phyloP scores from a whole-genome alignment of 2,113 vertebrate species.

The Apteryx mantelli region DNA sequence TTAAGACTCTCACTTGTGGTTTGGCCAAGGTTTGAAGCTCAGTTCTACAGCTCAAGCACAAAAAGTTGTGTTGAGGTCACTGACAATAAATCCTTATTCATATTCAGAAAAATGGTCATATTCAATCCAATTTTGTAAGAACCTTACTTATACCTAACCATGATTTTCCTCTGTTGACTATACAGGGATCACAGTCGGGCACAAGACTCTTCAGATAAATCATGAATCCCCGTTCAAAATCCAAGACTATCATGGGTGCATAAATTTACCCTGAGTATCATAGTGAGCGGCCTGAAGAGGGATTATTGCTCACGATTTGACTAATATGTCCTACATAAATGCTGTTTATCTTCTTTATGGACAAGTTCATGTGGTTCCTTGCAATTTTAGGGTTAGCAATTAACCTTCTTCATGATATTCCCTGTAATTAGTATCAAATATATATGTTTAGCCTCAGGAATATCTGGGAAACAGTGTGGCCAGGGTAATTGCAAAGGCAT shows the following conservation, averaged over 20 bases:
- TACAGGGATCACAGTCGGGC: background rate
- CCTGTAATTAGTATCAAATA: slow-evolving; percentile 1
- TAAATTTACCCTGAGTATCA: background rate
- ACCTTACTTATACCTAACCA: background rate
- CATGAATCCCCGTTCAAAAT: background rate
- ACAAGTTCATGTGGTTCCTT: background rate
- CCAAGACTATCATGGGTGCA: background rate
- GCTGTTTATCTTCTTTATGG: background rate
- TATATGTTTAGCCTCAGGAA: background rate
- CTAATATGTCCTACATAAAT: background rate
- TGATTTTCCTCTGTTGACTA: background rate
- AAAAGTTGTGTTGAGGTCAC: background rate
- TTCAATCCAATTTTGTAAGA: background rate
- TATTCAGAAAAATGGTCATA: background rate
- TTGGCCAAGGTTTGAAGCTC: background rate
- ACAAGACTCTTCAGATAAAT: background rate
- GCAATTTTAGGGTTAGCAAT: background rate
- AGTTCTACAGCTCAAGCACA: background rate
- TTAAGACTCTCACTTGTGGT: background rate
- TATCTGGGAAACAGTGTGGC: background rate
- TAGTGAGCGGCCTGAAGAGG: background rate
- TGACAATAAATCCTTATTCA: background rate
- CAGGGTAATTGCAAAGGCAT: background rate
- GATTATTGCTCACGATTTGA: background rate
- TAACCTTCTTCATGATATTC: background rate